Base-by-base conservation (phyloP, 2,888 invertebrate genomes). In the Agapetus fuscipes region DNA sequence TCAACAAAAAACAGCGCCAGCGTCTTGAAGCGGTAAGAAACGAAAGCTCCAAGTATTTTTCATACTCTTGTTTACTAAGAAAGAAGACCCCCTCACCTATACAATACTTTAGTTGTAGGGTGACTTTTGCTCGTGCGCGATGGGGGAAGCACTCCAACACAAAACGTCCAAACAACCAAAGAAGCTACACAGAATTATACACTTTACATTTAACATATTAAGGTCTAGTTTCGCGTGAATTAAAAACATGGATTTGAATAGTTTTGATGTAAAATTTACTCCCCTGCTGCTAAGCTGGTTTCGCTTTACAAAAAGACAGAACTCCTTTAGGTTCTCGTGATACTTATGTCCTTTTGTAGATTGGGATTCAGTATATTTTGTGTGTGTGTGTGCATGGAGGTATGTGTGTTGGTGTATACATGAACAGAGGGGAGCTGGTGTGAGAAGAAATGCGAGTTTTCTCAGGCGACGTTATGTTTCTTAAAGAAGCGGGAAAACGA, bases 81-180 rank as follows among this genome's bases (percentile, higher is more conserved):
- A 45, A 43, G 38, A 43, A 43, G 29, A 42, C 29, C 24, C 34
- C 11, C 28, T 26, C 16, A 25, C 15, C 14, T 16, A 20, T 34
- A 16, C 15, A 30, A 33, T 33, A 33, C 33, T 33, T 34, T 14
- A 16, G 20, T 11, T 24, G 15, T 20, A 20, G 20, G 30, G 35
- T 34, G 35, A 34, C 34, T 34, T 39, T 29, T 29, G 47, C 47
- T 40, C 42, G 39, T 47, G 44, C 38, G 44, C 41, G 37, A 35
- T 41, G 31, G 15, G 30, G n/a, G 30, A 39, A 9, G n/a, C n/a
- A 20, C 20, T 4, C 20, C 20, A 20, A n/a, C 25, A 41, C 36
- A 36, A 29, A 35, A 40, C n/a, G 10, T 12, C 16, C n/a, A 26
- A 13, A 17, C 20, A 9, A 20, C 20, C 4, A 4, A 20, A 20